Evolutionary conservation across 2,113 vertebrate species (phyloP).

Genomic region (Ranitomeya imitator): DNA sequence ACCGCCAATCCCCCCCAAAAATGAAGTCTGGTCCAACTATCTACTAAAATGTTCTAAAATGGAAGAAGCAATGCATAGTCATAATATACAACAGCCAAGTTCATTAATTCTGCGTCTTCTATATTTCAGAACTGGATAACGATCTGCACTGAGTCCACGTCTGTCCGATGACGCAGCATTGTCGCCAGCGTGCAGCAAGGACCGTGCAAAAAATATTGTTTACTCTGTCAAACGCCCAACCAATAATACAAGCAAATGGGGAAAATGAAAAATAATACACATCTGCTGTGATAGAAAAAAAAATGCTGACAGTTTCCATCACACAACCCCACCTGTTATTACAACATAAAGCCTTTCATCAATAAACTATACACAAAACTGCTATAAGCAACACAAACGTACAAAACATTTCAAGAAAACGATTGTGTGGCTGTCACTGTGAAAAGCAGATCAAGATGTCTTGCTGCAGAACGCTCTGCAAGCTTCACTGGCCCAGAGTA

Average conservation of each 20-base stretch:
- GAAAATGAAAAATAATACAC: background rate
- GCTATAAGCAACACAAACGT: background rate
- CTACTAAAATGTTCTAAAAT: background rate
- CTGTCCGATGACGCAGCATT: background rate
- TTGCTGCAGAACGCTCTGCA: background rate
- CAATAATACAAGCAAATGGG: slow-evolving; percentile 11
- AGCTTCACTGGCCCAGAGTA: background rate
- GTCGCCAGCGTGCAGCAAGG: background rate
- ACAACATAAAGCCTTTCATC: background rate
- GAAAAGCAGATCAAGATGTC: background rate
- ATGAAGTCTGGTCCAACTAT: background rate
- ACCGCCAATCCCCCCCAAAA: too few relatives aligned
- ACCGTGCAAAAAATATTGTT: background rate
- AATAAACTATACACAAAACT: background rate
- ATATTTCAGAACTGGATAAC: background rate
- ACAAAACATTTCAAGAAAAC: background rate
- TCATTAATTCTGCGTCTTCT: background rate
- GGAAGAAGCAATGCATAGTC: too few relatives aligned
- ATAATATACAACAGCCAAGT: background rate
- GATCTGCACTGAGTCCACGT: background rate
- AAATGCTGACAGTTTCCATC: background rate
- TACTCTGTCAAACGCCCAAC: background rate
- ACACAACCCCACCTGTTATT: slow-evolving; percentile 1
- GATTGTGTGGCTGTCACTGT: background rate
- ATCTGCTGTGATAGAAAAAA: background rate